Conservation (phyloP, 2,113 vertebrate species). For the Oreochromis aureus region DNA sequence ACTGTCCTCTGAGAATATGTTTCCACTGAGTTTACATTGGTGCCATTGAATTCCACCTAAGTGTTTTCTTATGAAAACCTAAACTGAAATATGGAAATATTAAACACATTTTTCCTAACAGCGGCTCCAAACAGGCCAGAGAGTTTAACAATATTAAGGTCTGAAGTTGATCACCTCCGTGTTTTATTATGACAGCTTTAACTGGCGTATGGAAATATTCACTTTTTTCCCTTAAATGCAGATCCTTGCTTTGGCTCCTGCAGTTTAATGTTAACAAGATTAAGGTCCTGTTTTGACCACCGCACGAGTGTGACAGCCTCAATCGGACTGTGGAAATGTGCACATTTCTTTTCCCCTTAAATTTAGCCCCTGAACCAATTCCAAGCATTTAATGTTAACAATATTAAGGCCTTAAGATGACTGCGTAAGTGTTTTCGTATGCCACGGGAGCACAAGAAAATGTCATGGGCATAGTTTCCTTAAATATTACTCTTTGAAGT, state of each 20-base stretch:
- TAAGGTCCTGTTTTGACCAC: constrained; percentile 35
- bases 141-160: constrained; percentile 40
- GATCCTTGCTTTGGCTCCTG: background rate
- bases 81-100: constrained; percentile 39
- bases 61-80: constrained; percentile 26
- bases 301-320: background rate
- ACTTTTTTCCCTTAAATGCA: constrained; percentile 12
- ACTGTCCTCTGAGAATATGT: background rate
- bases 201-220: constrained; percentile 47
- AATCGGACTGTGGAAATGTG: constrained; percentile 29
- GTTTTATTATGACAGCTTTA: constrained; percentile 59
- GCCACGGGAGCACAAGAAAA: constrained; percentile 20
- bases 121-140: background rate
- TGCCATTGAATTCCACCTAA: background rate
- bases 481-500: constrained; percentile 7
- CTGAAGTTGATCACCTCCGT: constrained; percentile 40
- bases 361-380: background rate
- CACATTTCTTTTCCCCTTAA: constrained; percentile 14
- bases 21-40: constrained; percentile 9
- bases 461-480: constrained; percentile 31
- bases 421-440: constrained; percentile 39
- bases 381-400: constrained; percentile 34
- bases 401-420: constrained; percentile 24
- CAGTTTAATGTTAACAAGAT: constrained; percentile 37
- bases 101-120: background rate